phyloP scores from a whole-genome alignment of 2,888 invertebrate genomes.

The Bimastos eiseni region DNA sequence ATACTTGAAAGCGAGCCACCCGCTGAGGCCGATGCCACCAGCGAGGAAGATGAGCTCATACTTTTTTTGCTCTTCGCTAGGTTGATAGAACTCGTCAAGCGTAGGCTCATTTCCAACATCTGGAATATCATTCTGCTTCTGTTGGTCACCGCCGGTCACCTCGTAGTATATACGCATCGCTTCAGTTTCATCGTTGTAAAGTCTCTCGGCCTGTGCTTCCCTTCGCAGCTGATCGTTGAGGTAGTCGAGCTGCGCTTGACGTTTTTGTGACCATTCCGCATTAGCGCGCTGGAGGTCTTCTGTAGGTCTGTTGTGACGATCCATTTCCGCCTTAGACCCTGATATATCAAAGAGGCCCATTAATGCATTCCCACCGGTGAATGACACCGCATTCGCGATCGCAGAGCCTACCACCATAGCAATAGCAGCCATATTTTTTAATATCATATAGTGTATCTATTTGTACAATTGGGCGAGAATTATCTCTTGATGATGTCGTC shows the following conservation, averaged over 20 bases:
- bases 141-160: background rate
- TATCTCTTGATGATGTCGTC: slow-evolving; percentile 30
- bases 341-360: background rate
- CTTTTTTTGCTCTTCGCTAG: slow-evolving; percentile 23
- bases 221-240: background rate
- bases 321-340: background rate
- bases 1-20: slow-evolving; percentile 22
- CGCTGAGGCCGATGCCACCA: slow-evolving; percentile 18
- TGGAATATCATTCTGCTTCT: background rate
- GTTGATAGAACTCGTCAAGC: slow-evolving; percentile 27
- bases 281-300: slow-evolving; percentile 18
- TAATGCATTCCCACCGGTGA: background rate
- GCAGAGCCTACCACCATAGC: background rate
- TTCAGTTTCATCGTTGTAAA: background rate
- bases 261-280: background rate
- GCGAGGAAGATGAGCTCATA: slow-evolving; percentile 27
- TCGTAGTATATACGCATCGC: background rate
- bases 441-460: background rate
- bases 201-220: background rate
- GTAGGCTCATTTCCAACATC: background rate
- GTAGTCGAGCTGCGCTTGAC: background rate
- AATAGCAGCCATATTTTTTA: slow-evolving; percentile 13
- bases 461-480: slow-evolving; percentile 18
- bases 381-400: background rate
- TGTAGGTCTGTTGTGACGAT: slow-evolving; percentile 7